Evolutionary conservation across 2,888 invertebrate species (phyloP), one percentile per base, ranked within the genome.

Genomic region (Orthosia cruda): DNA sequence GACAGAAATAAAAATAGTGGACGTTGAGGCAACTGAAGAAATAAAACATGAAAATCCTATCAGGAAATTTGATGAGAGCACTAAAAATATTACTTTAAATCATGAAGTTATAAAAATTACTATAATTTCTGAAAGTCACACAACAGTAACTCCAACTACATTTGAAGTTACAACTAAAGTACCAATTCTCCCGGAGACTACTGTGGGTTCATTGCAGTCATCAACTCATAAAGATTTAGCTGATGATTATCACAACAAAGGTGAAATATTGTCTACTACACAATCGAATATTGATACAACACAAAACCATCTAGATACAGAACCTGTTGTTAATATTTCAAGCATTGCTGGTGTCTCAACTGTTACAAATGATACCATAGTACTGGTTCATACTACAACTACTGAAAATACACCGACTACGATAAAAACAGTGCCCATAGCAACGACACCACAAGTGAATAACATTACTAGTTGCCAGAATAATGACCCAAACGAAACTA

Each of bases 131-230:
- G 91, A 92, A 62, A 87, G 89, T 32, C 89, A 90, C 47, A 80
- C 89, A 50, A 91, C 85, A 63, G 76, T 87, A 18, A 77, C 87
- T 54, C 88, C 91, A 13, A 89, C 88, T 20, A 87, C 90, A 58
- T 90, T 93, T 79, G 95, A 95, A 87, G 81, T 94, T 16, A 93
- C 95, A 2, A 95, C 96, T 3, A 92, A 91, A 88, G 78, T 89
- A 58, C 94, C 95, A 7, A 72, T 88, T 58, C 90, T 91, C 63
- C 87, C 91, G 62, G 87, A 91, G 52, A 91, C 91, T 57, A 77
- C 83, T 16, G 57, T 66, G 32, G 71, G 45, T 58, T 32, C 45
- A 40, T 3, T 74, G 15, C 4, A 61, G 0, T 26, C 47, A 18
- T 26, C 64, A 16, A 58, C 64, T 54, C 71, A 58, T 23, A 77